Percentiles rank a stretch among this genome's conserved stretches.
Conservation (phyloP, 2,888 invertebrate species). For the Chymomyza caudatula region DNA sequence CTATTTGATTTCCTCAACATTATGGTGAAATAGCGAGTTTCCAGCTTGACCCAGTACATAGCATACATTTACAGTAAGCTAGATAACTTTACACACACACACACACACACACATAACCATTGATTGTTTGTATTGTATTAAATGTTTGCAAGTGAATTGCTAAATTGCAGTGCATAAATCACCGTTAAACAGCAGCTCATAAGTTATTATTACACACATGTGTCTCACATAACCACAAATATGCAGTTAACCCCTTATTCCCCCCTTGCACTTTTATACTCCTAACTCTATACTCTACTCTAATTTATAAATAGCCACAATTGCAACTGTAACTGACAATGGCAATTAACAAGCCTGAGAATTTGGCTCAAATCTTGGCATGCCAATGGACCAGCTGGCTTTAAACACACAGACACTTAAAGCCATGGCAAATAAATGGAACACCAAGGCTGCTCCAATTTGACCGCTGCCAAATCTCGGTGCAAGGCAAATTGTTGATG, state of each 20-base stretch:
- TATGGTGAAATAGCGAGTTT: too few relatives aligned
- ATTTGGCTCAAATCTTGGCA: slow-evolving; percentile 52
- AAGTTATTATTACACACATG: background rate
- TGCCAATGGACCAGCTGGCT: slow-evolving; percentile 21
- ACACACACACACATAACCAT: background rate
- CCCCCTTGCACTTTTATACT: background rate
- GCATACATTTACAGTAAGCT: background rate
- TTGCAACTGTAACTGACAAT: slow-evolving; percentile 49
- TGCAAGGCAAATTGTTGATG: slow-evolving; percentile 6
- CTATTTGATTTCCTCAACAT: too few relatives aligned
- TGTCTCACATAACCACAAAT: background rate
- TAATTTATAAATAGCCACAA: background rate
- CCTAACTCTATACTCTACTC: background rate
- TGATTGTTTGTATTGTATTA: background rate
- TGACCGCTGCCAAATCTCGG: slow-evolving; percentile 44
- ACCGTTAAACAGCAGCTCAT: background rate
- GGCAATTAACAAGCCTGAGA: slow-evolving; percentile 66
- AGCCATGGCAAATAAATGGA: background rate
- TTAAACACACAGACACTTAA: background rate
- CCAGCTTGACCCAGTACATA: background rate
- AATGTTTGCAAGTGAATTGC: background rate
- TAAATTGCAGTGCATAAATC: background rate
- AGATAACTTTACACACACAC: too few relatives aligned
- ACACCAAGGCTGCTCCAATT: slow-evolving; percentile 53
- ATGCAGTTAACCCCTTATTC: background rate